Percentiles rank a stretch among this genome's conserved stretches.
Evolutionary conservation across 2,888 invertebrate species (phyloP).

Genomic region (Rhingia rostrata): DNA sequence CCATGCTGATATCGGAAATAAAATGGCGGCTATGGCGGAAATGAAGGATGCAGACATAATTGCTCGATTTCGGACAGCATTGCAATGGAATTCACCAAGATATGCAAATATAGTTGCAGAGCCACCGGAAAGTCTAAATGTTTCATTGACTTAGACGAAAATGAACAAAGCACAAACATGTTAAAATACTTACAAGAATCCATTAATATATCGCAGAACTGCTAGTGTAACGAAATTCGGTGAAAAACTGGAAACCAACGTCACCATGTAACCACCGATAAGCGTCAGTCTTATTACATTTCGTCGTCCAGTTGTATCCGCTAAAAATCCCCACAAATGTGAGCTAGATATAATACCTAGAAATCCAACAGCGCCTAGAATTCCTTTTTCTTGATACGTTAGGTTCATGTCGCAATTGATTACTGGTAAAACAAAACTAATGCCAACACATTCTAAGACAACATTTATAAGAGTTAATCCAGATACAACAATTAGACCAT

Average conservation of each 20-base stretch:
- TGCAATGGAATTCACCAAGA: conserved; percentile 84
- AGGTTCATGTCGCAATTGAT: conserved; percentile 82
- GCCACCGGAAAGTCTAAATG: conserved; percentile 81
- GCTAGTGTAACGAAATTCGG: conserved; percentile 83
- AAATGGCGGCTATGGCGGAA: conserved; percentile 78
- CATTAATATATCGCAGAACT: conserved; percentile 83
- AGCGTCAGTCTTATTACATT: conserved; percentile 83
- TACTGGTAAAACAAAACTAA: conserved; percentile 84
- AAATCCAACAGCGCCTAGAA: conserved; percentile 81
- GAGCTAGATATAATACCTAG: conserved; percentile 84
- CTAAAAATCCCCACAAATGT: conserved; percentile 85
- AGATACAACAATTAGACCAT: conserved; percentile 82
- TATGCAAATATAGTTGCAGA: conserved; percentile 84
- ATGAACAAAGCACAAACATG: neutral
- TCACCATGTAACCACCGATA: conserved; percentile 82
- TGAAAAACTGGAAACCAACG: conserved; percentile 83
- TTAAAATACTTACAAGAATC: conserved; percentile 83
- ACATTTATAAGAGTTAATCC: conserved; percentile 84
- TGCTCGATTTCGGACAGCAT: conserved; percentile 82
- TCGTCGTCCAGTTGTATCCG: conserved; percentile 84
- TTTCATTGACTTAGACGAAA: neutral
- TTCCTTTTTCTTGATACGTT: conserved; percentile 81
- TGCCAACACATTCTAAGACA: conserved; percentile 82
- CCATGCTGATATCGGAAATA: conserved; percentile 79
- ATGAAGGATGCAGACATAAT: conserved; percentile 79